Base-by-base conservation (phyloP, 2,113 vertebrate genomes). In the Brachionichthys hirsutus region DNA sequence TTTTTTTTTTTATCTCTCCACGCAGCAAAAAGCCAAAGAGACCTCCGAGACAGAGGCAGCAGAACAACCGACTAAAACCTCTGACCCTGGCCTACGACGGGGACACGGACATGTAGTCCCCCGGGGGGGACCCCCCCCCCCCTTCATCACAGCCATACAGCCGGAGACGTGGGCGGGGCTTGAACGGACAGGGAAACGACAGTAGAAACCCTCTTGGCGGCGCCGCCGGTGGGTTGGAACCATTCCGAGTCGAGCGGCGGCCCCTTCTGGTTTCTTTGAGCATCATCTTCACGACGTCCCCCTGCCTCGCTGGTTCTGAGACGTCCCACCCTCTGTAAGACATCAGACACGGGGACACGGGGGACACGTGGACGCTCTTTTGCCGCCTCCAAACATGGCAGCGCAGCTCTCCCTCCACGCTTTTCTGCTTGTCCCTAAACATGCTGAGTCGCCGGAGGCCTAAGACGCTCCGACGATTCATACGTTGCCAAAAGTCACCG, bases 11-110 rank as follows among this genome's bases (percentile, higher is more conserved):
- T 9, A 72, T 87, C 41, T 87, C 57, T 51, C 42, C 65, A 52
- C 50, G 41, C 89, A 99, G 97, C 92, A 98, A 99, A 94, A 98
- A 97, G 94, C 96, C 97, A 94, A 98, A 97, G 94, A 97, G 96
- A 87, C 94, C 96, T 55, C 94, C 96, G 89, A 94, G 95, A 89
- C 93, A 95, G 88, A 94, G 98, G 86, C 96, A 97, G 82, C 98
- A 97, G 74, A 92, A 97, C 91, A 99, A 97, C 92, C 90, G 96
- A 60, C 91, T 98, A 89, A 99, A 98, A 91, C 94, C 97, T 81
- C 93, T 99, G 88, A 98, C 97, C 48, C 91, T 99, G 87, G 97
- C 97, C 82, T 99, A 98, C 48, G 97, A 99, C 70, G 96, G 97
- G 64, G 97, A 99, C 20, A 95, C 94, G 30, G 97, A 99, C 86